These are phyloP conservation scores for Coryphaenoides rupestris DNA, from an alignment of 2,113 vertebrate species.

Conservation along the genomic window DNA sequence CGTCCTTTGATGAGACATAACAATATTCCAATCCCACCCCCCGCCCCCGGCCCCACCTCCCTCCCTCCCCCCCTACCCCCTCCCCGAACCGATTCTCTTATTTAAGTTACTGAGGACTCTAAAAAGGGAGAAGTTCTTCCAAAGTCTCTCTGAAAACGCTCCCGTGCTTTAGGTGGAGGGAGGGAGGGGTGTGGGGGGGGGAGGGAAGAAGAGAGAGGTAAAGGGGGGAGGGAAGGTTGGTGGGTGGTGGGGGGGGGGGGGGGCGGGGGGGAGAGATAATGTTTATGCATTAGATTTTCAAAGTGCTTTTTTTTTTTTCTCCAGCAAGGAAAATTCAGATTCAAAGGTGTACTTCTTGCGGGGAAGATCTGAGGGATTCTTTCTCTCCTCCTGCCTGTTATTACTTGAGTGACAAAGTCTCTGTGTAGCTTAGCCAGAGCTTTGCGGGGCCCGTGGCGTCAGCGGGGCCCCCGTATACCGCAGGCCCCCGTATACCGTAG, in stretches of 20 bases:
- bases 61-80: too few species aligned
- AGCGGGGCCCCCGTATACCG: slow-evolving; percentile 53
- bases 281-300: slow-evolving; percentile 84
- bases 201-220: slow-evolving; percentile 47
- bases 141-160: slow-evolving; percentile 79
- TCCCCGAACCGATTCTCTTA: slow-evolving; percentile 58
- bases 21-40: slow-evolving; percentile 81
- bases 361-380: slow-evolving; percentile 75
- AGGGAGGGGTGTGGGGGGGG: slow-evolving; percentile 56
- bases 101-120: slow-evolving; percentile 79
- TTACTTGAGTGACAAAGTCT: slow-evolving; percentile 78
- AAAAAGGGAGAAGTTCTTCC: slow-evolving; percentile 73
- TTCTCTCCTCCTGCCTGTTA: slow-evolving; percentile 68
- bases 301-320: slow-evolving; percentile 66
- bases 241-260: slow-evolving; percentile 41
- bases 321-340: slow-evolving; percentile 77
- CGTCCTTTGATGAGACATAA: slow-evolving; percentile 77
- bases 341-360: slow-evolving; percentile 79
- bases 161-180: slow-evolving; percentile 73
- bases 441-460: slow-evolving; percentile 65
- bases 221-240: slow-evolving; percentile 23
- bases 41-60: too few species aligned
- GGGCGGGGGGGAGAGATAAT: slow-evolving; percentile 61
- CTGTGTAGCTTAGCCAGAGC: slow-evolving; percentile 72
- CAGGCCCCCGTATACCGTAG: too few species aligned